phyloP scores from a whole-genome alignment of 2,113 vertebrate species.

The Mormoops blainvillei region DNA sequence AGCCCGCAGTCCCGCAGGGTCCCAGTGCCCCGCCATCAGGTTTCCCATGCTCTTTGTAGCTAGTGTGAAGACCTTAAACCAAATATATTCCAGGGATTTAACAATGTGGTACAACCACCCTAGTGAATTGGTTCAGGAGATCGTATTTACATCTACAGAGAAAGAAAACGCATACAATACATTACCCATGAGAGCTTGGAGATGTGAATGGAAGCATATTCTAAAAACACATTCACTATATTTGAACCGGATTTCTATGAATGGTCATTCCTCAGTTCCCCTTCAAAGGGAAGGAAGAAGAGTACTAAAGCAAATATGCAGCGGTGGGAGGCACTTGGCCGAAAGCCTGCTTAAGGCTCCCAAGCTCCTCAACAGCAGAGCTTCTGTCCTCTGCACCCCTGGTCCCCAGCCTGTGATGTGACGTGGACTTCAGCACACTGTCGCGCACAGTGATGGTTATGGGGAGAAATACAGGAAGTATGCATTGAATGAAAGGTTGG shows the following conservation, averaged over 20 bases:
- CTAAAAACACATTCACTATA: slow-evolving; percentile 52
- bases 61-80: neutral
- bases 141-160: neutral
- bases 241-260: slow-evolving; percentile 50
- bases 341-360: neutral
- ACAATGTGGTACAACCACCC: neutral
- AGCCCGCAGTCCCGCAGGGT: slow-evolving; percentile 14
- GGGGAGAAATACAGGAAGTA: neutral
- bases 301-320: neutral
- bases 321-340: slow-evolving; percentile 17
- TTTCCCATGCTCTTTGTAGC: slow-evolving; percentile 16
- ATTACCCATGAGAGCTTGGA: neutral
- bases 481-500: neutral
- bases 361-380: neutral
- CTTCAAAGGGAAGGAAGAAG: slow-evolving; percentile 29
- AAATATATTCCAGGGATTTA: slow-evolving; percentile 29
- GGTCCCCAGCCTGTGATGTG: neutral
- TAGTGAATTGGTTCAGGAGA: neutral
- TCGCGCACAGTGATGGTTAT: neutral
- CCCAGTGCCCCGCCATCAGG: neutral
- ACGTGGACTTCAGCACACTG: neutral
- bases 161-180: neutral
- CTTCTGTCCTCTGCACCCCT: neutral
- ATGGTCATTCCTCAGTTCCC: slow-evolving; percentile 34
- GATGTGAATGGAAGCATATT: neutral